phyloP scores from a whole-genome alignment of 64 coral and sea anemone species.

The Pachyseris speciosa region DNA sequence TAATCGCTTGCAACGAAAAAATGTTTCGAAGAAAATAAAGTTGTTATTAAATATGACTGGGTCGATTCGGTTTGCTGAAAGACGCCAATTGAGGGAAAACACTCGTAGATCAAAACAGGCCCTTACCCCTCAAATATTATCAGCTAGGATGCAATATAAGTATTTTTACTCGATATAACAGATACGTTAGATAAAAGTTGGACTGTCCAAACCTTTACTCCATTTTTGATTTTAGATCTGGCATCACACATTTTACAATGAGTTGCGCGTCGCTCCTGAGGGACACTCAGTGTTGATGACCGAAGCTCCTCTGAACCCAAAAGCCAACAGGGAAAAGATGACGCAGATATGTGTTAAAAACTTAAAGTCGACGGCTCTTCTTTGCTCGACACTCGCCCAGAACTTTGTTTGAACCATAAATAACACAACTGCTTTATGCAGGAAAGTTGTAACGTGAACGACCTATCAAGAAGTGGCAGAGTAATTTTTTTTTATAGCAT shows the following conservation, averaged over 20 bases:
- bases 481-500: too few species aligned
- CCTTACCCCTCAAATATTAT: too few species aligned
- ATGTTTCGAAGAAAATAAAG: too few species aligned
- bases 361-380: not conserved
- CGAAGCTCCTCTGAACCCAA: slow-evolving; percentile 73
- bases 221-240: slow-evolving; percentile 53
- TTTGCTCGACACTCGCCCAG: not conserved
- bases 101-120: too few species aligned
- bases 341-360: slow-evolving; percentile 37
- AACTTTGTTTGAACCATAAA: too few species aligned
- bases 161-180: not conserved
- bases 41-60: too few species aligned
- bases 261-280: slow-evolving; percentile 54
- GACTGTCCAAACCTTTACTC: not conserved
- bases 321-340: slow-evolving; percentile 84
- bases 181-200: too few species aligned
- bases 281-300: slow-evolving; percentile 72
- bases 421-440: too few species aligned
- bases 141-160: not conserved
- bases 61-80: too few species aligned
- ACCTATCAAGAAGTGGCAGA: not conserved
- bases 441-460: too few species aligned
- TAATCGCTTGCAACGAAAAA: too few species aligned
- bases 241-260: slow-evolving; percentile 87
- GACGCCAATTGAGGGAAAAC: too few species aligned